Conservation (phyloP, 2,888 invertebrate genomes). For the Ophion obscuratus region DNA sequence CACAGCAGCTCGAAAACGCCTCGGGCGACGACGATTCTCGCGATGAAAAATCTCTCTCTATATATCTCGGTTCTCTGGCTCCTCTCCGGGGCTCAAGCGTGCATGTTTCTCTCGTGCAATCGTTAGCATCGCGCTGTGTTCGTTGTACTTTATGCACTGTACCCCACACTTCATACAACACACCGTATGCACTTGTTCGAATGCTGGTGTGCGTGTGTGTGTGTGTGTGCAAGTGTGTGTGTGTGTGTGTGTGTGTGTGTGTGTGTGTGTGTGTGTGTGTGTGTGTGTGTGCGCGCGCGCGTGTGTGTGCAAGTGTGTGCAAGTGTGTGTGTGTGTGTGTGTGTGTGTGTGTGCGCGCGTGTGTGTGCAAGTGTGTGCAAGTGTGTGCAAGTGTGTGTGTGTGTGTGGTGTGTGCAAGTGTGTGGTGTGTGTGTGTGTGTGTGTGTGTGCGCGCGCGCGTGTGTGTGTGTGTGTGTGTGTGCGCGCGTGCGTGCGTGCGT, state of each 20-base stretch:
- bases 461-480: too few species aligned
- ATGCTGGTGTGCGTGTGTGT: neutral
- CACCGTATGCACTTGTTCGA: neutral
- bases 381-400: neutral
- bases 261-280: slow-evolving; percentile 5
- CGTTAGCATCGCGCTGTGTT: slow-evolving; percentile 54
- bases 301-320: neutral
- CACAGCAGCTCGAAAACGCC: slow-evolving; percentile 51
- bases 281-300: neutral
- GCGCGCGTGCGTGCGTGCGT: neutral
- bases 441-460: too few species aligned
- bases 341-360: neutral
- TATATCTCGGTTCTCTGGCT: slow-evolving; percentile 6
- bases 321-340: slow-evolving; percentile 4
- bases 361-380: neutral
- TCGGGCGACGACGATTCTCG: slow-evolving; percentile 53
- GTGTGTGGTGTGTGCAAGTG: too few species aligned
- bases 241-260: neutral
- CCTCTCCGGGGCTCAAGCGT: slow-evolving; percentile 20
- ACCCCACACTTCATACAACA: slow-evolving; percentile 9
- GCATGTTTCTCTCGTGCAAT: slow-evolving; percentile 52
- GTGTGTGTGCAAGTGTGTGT: too few species aligned
- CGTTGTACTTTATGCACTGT: slow-evolving; percentile 20
- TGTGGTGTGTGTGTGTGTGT: too few species aligned
- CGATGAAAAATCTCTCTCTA: slow-evolving; percentile 47